Percentiles rank a stretch among this genome's conserved stretches.
Evolutionary conservation across 2,888 invertebrate species (phyloP).

Genomic region (Disparrhopalites patrizii): DNA sequence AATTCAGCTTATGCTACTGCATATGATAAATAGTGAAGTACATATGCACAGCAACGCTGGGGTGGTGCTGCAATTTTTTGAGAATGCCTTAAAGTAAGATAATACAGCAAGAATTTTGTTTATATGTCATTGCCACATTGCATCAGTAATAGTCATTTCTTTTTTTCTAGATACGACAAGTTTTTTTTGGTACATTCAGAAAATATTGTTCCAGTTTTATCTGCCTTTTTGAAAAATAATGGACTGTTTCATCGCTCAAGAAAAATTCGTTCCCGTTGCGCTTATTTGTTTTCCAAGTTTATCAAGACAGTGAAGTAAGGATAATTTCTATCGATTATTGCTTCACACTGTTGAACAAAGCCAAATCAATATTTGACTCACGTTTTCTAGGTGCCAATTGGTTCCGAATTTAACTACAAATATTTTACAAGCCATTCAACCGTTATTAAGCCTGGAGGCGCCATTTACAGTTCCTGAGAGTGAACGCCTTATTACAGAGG

Average conservation of each 20-base stretch:
- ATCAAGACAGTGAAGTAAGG: conserved; percentile 56
- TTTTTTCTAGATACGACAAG: conserved; percentile 55
- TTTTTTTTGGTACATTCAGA: conserved; percentile 55
- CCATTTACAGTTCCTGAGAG: conserved; percentile 50
- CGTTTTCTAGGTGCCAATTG: conserved; percentile 37
- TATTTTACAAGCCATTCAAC: conserved; percentile 55
- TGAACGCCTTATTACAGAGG: conserved; percentile 52
- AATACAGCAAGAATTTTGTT: not conserved
- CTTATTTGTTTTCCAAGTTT: conserved; percentile 59
- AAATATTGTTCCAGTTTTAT: conserved; percentile 54
- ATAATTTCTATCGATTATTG: not conserved
- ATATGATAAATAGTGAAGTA: conserved; percentile 54
- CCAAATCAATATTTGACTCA: not conserved
- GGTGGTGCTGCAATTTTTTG: conserved; percentile 56
- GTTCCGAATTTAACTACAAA: conserved; percentile 51
- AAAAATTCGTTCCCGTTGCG: conserved; percentile 56
- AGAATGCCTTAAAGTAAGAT: conserved; percentile 49
- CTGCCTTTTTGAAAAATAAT: conserved; percentile 56
- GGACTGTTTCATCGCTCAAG: conserved; percentile 54
- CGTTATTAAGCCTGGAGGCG: conserved; percentile 54
- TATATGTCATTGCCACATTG: conserved; percentile 7
- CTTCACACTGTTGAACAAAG: not conserved
- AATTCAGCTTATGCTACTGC: conserved; percentile 53
- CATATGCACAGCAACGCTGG: conserved; percentile 54
- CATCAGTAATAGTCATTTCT: not conserved